These are phyloP conservation scores for Iphiclides podalirius DNA, from an alignment of 2,888 invertebrate species.

Conservation along the genomic window DNA sequence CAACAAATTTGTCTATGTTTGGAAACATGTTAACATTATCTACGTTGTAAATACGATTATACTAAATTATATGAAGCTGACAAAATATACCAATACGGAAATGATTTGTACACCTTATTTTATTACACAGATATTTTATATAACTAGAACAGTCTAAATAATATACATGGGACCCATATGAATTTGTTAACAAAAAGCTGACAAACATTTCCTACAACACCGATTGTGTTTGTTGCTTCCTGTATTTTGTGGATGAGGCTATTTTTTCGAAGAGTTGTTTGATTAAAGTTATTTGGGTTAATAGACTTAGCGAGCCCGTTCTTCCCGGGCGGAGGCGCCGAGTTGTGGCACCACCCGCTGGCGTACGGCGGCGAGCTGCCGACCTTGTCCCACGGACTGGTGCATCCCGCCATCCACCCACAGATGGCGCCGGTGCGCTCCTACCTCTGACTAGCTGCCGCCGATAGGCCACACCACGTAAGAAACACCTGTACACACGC, in stretches of 20 bases:
- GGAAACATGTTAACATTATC: slow-evolving; percentile 51
- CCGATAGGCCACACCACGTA: slow-evolving; percentile 87
- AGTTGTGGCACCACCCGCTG: slow-evolving; percentile 96
- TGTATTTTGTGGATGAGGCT: too few relatives aligned
- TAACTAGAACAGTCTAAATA: too few relatives aligned
- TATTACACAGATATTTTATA: too few relatives aligned
- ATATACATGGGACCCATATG: too few relatives aligned
- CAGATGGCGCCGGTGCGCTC: slow-evolving; percentile 97
- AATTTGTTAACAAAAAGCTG: too few relatives aligned
- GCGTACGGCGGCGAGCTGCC: slow-evolving; percentile 90
- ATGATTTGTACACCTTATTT: too few relatives aligned
- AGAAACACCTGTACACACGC: slow-evolving; percentile 43
- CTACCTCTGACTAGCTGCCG: slow-evolving; percentile 98
- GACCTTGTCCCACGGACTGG: slow-evolving; percentile 92
- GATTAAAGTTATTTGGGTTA: slow-evolving; percentile 37
- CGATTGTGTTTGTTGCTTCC: too few relatives aligned
- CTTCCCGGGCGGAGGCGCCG: slow-evolving; percentile 93
- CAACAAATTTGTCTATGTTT: too few relatives aligned
- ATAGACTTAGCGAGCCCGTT: slow-evolving; percentile 97
- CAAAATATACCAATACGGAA: too few relatives aligned
- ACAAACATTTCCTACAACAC: too few relatives aligned
- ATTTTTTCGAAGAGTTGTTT: too few relatives aligned
- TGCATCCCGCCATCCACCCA: slow-evolving; percentile 98
- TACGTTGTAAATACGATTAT: too few relatives aligned
- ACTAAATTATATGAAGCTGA: neutral